A percentile compares a stretch with the other conserved stretches of the same genome.
These are phyloP conservation scores for Buphagus erythrorhynchus DNA, from an alignment of 2,797 vertebrate species.

Conservation along the genomic window DNA sequence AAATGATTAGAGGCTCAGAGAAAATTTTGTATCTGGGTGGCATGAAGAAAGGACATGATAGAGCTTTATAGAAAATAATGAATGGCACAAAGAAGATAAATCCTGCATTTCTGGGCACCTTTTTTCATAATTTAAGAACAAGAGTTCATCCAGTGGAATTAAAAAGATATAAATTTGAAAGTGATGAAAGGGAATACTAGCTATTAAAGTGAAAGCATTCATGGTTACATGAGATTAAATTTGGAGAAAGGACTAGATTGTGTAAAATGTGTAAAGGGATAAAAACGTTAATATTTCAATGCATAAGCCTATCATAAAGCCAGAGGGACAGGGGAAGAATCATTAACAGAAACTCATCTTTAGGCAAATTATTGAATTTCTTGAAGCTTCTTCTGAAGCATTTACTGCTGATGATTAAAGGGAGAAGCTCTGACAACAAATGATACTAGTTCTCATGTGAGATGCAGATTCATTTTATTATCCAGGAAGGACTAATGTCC, in stretches of 20 bases:
- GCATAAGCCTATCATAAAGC: neutral
- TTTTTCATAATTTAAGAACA: neutral
- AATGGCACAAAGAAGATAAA: constrained; percentile 13
- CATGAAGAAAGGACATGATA: neutral
- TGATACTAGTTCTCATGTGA: neutral
- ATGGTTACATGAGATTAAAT: neutral
- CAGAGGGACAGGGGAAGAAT: neutral
- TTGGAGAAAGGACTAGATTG: neutral
- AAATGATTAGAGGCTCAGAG: neutral
- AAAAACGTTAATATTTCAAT: neutral
- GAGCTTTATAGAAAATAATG: neutral
- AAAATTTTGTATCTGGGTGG: neutral
- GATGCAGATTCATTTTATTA: neutral
- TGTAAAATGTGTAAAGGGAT: neutral
- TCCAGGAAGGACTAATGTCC: neutral
- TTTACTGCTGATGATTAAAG: neutral
- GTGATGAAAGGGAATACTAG: neutral
- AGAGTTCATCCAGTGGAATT: neutral
- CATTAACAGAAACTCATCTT: neutral
- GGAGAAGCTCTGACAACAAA: neutral
- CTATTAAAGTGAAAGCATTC: neutral
- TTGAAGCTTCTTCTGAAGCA: neutral
- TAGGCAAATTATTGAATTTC: neutral
- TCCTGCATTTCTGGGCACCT: neutral
- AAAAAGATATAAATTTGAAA: constrained; percentile 13